phyloP scores from a whole-genome alignment of 2,113 vertebrate species.

The Otolemur garnettii region DNA sequence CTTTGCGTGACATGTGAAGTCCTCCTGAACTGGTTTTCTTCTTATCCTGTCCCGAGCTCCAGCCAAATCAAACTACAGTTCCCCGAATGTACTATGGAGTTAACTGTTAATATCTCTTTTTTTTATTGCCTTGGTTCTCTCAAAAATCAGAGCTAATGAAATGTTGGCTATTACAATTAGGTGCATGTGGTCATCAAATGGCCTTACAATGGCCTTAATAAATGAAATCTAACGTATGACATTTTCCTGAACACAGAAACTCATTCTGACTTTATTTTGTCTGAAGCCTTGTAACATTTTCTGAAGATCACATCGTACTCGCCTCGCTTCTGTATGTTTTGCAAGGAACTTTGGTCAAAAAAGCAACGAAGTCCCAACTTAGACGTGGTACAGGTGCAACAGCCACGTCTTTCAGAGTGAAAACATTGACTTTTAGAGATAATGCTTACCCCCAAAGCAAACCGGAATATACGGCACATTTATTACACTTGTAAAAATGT shows the following conservation, averaged over 20 bases:
- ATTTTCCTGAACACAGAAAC: constrained; percentile 45
- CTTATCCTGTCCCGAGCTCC: not conserved
- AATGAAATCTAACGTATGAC: constrained; percentile 65
- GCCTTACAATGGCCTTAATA: constrained; percentile 36
- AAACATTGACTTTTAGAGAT: constrained; percentile 48
- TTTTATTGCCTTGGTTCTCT: constrained; percentile 72
- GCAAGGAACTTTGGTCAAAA: constrained; percentile 28
- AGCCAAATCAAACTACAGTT: constrained; percentile 63
- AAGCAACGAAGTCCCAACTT: not conserved
- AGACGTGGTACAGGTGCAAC: not conserved
- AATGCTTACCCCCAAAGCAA: not conserved
- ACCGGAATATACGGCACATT: not conserved
- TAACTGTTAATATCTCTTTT: constrained; percentile 70
- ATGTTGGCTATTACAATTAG: constrained; percentile 58
- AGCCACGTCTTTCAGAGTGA: constrained; percentile 14
- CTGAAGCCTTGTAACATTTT: constrained; percentile 47
- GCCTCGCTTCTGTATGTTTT: constrained; percentile 14
- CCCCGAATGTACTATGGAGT: constrained; percentile 64
- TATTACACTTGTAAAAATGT: not conserved
- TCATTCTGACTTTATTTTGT: constrained; percentile 39
- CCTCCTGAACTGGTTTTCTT: not conserved
- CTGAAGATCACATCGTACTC: constrained; percentile 23
- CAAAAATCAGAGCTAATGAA: constrained; percentile 75
- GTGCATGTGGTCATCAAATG: constrained; percentile 34
- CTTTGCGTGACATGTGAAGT: constrained; percentile 56